Evolutionary conservation across 2,113 vertebrate species (phyloP), one percentile per base, ranked within the genome.

Genomic region (Poicephalus meyeri): DNA sequence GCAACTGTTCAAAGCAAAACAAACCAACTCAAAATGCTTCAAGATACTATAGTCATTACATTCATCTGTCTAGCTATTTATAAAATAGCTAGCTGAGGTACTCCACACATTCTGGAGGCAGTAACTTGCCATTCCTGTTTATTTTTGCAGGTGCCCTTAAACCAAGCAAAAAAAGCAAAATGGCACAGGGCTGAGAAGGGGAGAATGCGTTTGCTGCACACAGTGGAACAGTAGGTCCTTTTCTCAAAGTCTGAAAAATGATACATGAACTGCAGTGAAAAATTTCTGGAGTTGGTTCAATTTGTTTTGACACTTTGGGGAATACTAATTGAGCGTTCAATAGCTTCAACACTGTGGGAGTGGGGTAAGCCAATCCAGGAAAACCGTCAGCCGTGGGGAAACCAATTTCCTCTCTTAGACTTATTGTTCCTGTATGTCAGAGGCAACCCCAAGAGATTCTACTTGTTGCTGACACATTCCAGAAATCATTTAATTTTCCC

Each of bases 381-480:
- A 88, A 90, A 70, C 39, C 84, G 71, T 80, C 85, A 83, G 70
- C 64, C 4, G 0, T 46, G 35, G 84, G 86, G 87, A 92, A 96
- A 89, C 69, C 56, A 94, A 95, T 95, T 96, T 96, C 86, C 87
- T 92, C 68, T 80, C 95, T 82, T 77, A 71, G 29, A 86, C 42
- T 93, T 88, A 74, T 49, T 93, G 90, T 74, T 93, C 55, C 66
- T 94, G 20, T 49, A 77, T 68, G 94, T 86, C 83, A 95, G 63
- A 83, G 85, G 64, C 4, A 10, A 65, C 70, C 90, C 79, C 93
- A 64, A 71, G 95, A n/a, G 85, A 88, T 50, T 86, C 56, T 86
- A 60, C 76, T 88, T 80, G 76, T 44, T 80, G 68, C 71, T 96
- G 91, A 97, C 64, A 86, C 85, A 68, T 91, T 89, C 88, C 88